Evolutionary conservation across 2,888 invertebrate species (phyloP).

Genomic region (Epirrhoe tristata): DNA sequence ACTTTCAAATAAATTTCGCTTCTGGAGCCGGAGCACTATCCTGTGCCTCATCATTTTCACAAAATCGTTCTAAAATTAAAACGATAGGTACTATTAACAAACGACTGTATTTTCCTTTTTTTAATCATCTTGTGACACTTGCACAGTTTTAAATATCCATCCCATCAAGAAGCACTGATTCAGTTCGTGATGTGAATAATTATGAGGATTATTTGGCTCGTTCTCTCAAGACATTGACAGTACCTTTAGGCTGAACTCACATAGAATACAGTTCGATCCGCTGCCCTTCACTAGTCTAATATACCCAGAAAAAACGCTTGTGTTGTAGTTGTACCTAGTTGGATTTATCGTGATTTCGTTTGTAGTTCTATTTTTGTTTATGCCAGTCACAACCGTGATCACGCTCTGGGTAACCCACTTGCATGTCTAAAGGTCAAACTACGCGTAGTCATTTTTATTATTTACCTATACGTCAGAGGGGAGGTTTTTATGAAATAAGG

Average conservation of each 20-base stretch:
- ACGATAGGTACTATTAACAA: no score
- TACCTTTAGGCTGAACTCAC: not conserved
- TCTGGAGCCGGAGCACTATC: no score
- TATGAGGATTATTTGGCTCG: slow-evolving; percentile 37
- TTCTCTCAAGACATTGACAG: slow-evolving; percentile 31
- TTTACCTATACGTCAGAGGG: not conserved
- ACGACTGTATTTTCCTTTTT: no score
- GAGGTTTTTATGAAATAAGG: not conserved
- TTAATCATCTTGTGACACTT: not conserved
- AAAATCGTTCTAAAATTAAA: no score
- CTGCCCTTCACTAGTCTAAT: not conserved
- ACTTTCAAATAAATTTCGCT: no score
- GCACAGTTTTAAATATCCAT: not conserved
- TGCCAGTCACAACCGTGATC: not conserved
- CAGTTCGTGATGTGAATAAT: slow-evolving; percentile 46
- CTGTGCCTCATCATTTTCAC: no score
- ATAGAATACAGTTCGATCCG: not conserved
- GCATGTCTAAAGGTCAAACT: not conserved
- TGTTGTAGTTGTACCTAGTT: no score
- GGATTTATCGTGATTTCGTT: not conserved
- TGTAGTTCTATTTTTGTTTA: not conserved
- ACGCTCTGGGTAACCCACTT: not conserved
- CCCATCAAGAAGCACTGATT: slow-evolving; percentile 39
- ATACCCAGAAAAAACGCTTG: no score
- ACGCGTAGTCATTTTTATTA: not conserved